Evolutionary conservation across 2,888 invertebrate species (phyloP), one percentile per base, ranked within the genome.

Genomic region (Clostera curtula): DNA sequence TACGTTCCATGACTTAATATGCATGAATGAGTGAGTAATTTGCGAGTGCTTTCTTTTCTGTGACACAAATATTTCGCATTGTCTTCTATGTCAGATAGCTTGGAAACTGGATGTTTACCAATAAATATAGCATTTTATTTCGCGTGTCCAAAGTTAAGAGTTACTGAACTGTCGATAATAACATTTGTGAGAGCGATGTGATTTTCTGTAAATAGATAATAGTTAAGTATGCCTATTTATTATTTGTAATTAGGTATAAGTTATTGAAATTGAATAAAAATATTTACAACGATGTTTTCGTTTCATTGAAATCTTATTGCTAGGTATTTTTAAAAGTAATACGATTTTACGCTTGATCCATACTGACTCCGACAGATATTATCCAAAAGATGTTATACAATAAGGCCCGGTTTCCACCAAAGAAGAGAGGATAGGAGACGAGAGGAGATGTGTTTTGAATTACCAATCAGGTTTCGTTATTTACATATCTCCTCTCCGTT

Each of bases 151-250:
- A 38, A 31, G 13, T 29, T 26, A 29, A 34, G 19, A 31, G 23
- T n/a, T n/a, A n/a, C 21, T 23, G 22, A 26, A 29, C 5, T 18
- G 19, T 24, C 15, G 30, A 16, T 34, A 29, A 40, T 43, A 42
- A 31, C 43, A 29, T 29, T 27, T 30, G 21, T 25, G 12, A 33
- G 15, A 11, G 6, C 53, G 52, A 57, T 59, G 70, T 76, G 75
- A 72, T 66, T 75, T 69, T 73, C 61, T 82, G 77, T 80, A 80
- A 70, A 82, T 82, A 76, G 45, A 52, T 41, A 38, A 45, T 50
- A 56, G 56, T 54, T 68, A 61, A 62, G 63, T 34, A 55, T 63
- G 66, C 58, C 64, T 74, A 77, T 79, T 77, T 77, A 77, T 79
- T 76, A 68, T 58, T 48, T 49, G 50, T 65, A 63, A 59, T 37